Conservation (phyloP, 2,113 vertebrate species). For the Lasiurus cinereus region DNA sequence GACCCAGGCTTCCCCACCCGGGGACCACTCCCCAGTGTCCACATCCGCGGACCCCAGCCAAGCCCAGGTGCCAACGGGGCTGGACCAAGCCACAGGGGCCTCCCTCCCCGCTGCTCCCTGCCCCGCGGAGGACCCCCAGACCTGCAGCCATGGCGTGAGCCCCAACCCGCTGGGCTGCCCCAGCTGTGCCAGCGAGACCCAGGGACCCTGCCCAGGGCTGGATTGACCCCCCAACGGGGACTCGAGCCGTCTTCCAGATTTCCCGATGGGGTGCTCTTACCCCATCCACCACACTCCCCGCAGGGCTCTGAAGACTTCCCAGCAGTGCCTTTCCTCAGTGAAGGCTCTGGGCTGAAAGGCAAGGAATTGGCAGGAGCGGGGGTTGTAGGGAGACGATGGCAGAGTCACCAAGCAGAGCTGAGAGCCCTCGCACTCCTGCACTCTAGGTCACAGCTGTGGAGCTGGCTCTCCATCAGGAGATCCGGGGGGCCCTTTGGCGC, state of each 20-base stretch:
- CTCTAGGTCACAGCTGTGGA: not conserved
- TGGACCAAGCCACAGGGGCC: not conserved
- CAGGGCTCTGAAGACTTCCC: not conserved
- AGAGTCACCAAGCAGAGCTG: not conserved
- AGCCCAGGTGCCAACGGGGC: not conserved
- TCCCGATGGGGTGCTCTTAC: not conserved
- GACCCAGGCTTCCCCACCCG: slow-evolving; percentile 45
- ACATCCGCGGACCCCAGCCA: not conserved
- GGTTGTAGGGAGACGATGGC: rapidly evolving
- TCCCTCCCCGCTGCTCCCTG: not conserved
- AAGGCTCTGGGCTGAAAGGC: not conserved
- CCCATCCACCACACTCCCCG: not conserved
- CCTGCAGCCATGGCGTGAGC: not conserved
- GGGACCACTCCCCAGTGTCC: not conserved
- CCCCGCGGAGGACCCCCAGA: rapidly evolving
- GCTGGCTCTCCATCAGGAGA: not conserved
- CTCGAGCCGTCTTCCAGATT: not conserved
- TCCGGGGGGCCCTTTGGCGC: not conserved
- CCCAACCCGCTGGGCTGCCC: slow-evolving; percentile 37
- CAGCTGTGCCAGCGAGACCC: not conserved
- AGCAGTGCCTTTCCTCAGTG: not conserved
- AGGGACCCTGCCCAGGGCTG: not conserved
- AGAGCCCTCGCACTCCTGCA: not conserved
- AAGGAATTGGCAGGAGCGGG: not conserved
- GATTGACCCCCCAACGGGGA: slow-evolving; percentile 31